Base-by-base conservation (phyloP, 2,113 vertebrate genomes). In the Octodon degus region DNA sequence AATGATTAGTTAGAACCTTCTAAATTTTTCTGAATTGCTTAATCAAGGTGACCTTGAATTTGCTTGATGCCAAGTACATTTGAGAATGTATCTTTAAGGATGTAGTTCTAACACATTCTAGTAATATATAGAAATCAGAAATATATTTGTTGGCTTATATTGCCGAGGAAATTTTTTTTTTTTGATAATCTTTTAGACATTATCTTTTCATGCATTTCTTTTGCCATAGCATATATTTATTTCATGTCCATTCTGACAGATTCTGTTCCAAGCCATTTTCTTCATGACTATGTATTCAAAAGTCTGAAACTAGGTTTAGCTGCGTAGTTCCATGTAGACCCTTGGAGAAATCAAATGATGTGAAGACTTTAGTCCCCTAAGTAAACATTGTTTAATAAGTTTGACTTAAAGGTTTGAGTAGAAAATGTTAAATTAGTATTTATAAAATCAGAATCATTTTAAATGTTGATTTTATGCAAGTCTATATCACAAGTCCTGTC, bases 391-490 rank as follows among this genome's bases (percentile, higher is more conserved):
- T 84, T 93, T 89, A 96, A 79, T 86, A 79, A 79, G 79, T 86
- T 68, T 91, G 40, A 67, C 67, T 94, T 94, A 86, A 93, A 94
- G 4, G 68, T 95, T 93, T 93, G 63, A 82, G 67, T 93, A 50
- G 37, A 25, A 89, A 93, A 55, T 87, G 14, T 94, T 67, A 88
- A 95, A 85, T 92, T 96, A 34, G 40, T 80, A n/a, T 93, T 96
- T 95, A 77, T 94, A 27, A 96, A 95, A 50, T 93, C n/a, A 82
- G 79, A 94, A 93, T 25, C n/a, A 27, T 89, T 92, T 92, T 37
- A 89, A 72, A 0, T 92, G 20, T 88, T 91, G 89, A 93, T 24
- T 68, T 19, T 92, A 86, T 9, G 47, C 7, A 94, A 11, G 2
- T 74, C 79, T 72, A n/a, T 91, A 50, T 68, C 43, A 13, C 70